Percentiles rank a stretch among this genome's conserved stretches.
Evolutionary conservation across 2,888 invertebrate genomes (phyloP).

Genomic region (Megastigmus dorsalis): DNA sequence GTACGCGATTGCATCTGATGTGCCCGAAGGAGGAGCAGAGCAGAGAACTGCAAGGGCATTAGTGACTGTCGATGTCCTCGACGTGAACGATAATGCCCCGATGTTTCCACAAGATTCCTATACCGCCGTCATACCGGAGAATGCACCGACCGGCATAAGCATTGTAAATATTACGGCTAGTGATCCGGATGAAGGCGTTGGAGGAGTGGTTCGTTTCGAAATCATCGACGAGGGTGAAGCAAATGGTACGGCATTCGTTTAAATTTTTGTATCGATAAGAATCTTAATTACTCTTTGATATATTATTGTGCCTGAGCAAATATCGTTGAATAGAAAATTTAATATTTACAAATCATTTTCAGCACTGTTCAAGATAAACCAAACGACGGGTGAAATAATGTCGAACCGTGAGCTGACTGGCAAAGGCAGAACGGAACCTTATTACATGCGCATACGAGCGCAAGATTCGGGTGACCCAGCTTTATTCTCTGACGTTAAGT

Average conservation of each 20-base stretch:
- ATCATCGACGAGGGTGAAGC: slow-evolving; percentile 85
- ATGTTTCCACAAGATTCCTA: slow-evolving; percentile 80
- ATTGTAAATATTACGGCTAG: slow-evolving; percentile 83
- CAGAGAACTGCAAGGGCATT: slow-evolving; percentile 80
- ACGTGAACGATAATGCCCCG: slow-evolving; percentile 88
- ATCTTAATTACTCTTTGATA: too few relatives aligned
- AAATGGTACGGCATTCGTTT: slow-evolving; percentile 75
- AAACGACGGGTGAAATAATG: slow-evolving; percentile 80
- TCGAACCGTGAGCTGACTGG: slow-evolving; percentile 83
- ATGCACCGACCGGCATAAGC: slow-evolving; percentile 80
- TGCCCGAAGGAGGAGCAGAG: slow-evolving; percentile 82
- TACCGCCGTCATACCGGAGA: slow-evolving; percentile 86
- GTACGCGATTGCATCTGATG: slow-evolving; percentile 85
- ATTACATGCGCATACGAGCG: slow-evolving; percentile 81
- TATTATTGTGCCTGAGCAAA: background rate
- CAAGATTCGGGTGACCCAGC: slow-evolving; percentile 81
- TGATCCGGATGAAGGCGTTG: slow-evolving; percentile 86
- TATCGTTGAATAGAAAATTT: background rate
- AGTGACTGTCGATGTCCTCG: slow-evolving; percentile 82
- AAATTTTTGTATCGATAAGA: background rate
- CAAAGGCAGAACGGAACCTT: slow-evolving; percentile 85
- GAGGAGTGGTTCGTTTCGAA: slow-evolving; percentile 83
- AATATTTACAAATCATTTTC: slow-evolving; percentile 51
- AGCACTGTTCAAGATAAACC: slow-evolving; percentile 83
- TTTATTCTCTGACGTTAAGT: slow-evolving; percentile 79